A percentile compares a stretch with the other conserved stretches of the same genome.
Conservation (phyloP, 2,113 vertebrate genomes). For the Athene cunicularia region DNA sequence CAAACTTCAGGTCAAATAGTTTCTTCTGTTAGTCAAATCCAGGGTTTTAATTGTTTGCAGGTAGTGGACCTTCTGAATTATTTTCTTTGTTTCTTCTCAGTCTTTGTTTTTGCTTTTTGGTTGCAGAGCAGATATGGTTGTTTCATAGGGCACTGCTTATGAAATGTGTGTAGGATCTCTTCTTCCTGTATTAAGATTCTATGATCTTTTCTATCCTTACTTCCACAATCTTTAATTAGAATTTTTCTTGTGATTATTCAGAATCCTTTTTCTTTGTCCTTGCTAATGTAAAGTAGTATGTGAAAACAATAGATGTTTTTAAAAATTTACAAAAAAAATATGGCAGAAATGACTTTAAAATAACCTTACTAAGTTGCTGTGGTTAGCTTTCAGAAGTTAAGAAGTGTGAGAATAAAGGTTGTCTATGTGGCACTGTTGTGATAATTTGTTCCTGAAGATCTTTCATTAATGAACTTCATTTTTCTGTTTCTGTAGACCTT, state of each 20-base stretch:
- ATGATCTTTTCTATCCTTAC: not conserved
- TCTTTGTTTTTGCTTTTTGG: not conserved
- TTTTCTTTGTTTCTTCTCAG: not conserved
- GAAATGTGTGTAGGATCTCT: not conserved
- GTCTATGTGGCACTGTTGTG: not conserved
- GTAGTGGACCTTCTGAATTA: not conserved
- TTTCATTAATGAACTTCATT: not conserved
- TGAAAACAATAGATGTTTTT: not conserved
- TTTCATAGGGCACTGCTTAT: fast-evolving
- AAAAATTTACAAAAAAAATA: not conserved
- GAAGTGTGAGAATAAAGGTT: not conserved
- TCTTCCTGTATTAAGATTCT: not conserved
- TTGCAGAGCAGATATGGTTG: not conserved
- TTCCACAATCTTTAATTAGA: not conserved
- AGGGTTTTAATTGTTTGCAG: not conserved
- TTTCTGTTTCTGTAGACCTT: not conserved
- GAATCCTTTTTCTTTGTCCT: not conserved
- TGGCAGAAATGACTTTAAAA: not conserved
- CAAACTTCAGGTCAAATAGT: not conserved
- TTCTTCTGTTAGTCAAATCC: not conserved
- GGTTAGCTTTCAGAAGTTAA: not conserved
- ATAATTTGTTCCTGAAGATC: not conserved
- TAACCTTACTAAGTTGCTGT: not conserved
- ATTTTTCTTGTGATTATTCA: not conserved
- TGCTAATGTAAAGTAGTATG: not conserved